A percentile compares a stretch with the other conserved stretches of the same genome.
Evolutionary conservation across 2,888 invertebrate genomes (phyloP).

Genomic region (Drosophila mulleri): DNA sequence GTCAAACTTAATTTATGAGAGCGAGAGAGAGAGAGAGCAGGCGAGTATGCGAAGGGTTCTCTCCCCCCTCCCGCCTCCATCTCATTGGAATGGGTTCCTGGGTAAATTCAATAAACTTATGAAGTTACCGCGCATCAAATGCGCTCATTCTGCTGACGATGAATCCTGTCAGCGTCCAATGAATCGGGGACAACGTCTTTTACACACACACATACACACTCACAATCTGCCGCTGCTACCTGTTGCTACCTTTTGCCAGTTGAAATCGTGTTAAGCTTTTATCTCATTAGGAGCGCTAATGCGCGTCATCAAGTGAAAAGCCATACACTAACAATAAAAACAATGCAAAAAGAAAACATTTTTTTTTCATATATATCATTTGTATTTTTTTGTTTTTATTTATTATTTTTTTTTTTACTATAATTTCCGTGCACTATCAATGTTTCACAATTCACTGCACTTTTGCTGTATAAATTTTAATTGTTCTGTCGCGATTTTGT

Average conservation of each 20-base stretch:
- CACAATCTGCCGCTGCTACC: constrained; percentile 12
- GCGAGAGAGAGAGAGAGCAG: constrained; percentile 11
- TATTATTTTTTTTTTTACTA: neutral
- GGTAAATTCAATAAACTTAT: constrained; percentile 74
- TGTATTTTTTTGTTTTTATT: too few species aligned
- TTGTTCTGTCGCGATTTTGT: constrained; percentile 7
- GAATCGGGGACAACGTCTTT: constrained; percentile 16
- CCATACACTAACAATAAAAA: neutral
- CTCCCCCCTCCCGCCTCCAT: neutral
- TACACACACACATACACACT: neutral
- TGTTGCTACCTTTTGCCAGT: constrained; percentile 25
- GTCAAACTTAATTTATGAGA: constrained; percentile 68
- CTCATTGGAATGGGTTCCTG: neutral
- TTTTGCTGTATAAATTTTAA: constrained; percentile 15
- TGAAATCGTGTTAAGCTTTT: constrained; percentile 16
- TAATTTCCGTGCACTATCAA: constrained; percentile 33
- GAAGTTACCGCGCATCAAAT: constrained; percentile 73
- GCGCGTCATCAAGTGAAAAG: constrained; percentile 5
- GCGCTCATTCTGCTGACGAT: constrained; percentile 53
- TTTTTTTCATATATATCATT: neutral
- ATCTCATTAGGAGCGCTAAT: constrained; percentile 14
- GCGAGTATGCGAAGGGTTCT: neutral
- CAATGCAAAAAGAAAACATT: neutral
- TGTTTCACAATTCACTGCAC: constrained; percentile 53
- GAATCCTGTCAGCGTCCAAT: constrained; percentile 2